A percentile compares a stretch with the other conserved stretches of the same genome.
phyloP scores from a whole-genome alignment of 2,888 invertebrate genomes.

The Tineola bisselliella region DNA sequence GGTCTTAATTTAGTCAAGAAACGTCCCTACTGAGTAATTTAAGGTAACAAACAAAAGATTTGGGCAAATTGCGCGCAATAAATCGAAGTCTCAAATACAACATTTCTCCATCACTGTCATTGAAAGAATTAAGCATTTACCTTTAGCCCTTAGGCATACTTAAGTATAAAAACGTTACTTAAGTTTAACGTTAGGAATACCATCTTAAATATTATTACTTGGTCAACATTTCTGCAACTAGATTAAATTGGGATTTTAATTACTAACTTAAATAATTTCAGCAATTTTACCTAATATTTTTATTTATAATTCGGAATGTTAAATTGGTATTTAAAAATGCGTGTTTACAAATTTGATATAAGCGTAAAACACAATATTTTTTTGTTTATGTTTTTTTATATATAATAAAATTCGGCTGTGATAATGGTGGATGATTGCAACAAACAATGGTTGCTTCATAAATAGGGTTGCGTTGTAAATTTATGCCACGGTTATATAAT shows the following conservation, averaged over 20 bases:
- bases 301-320: slow-evolving; percentile 1
- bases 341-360: neutral
- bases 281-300: neutral
- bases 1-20: neutral
- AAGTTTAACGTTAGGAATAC: neutral
- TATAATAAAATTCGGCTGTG: neutral
- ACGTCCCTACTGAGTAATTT: slow-evolving; percentile 4
- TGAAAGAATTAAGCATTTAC: neutral
- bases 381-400: too few relatives aligned
- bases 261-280: neutral
- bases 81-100: slow-evolving; percentile 7
- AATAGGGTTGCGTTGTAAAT: slow-evolving; percentile 9
- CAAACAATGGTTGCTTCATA: neutral
- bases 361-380: too few relatives aligned
- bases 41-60: neutral
- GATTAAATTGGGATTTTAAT: neutral
- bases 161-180: neutral
- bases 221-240: slow-evolving; percentile 1
- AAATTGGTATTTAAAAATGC: neutral
- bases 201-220: slow-evolving; percentile 10
- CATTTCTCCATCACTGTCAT: slow-evolving; percentile 9
- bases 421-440: neutral
- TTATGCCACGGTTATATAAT: slow-evolving; percentile 1
- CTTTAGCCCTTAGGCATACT: neutral
- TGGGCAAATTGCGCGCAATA: neutral